phyloP scores from a whole-genome alignment of 2,113 vertebrate genomes.

The Poicephalus meyeri region DNA sequence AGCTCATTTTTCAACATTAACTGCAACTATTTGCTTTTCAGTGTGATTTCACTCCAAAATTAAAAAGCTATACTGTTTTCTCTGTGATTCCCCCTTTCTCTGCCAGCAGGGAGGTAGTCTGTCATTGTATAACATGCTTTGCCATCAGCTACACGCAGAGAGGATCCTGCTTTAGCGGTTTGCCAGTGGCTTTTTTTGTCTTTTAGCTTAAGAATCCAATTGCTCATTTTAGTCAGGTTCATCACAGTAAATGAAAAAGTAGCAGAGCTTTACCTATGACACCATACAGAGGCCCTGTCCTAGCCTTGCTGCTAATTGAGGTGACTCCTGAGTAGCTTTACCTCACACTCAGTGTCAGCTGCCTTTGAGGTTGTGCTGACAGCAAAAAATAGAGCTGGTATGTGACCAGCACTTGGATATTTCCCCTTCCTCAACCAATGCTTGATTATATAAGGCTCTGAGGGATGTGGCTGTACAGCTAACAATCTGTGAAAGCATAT shows the following conservation, averaged over 20 bases:
- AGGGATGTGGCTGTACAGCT: neutral
- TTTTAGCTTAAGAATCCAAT: neutral
- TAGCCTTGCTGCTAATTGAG: slow-evolving; percentile 4
- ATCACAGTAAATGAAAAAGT: neutral
- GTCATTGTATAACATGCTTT: neutral
- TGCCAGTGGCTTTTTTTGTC: neutral
- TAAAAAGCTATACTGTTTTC: neutral
- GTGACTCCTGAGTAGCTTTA: neutral
- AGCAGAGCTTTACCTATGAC: slow-evolving; percentile 9
- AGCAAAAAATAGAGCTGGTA: neutral
- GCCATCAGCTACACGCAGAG: neutral
- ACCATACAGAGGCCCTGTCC: neutral
- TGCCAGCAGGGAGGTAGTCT: neutral
- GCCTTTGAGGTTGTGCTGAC: slow-evolving; percentile 30
- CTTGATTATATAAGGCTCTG: neutral
- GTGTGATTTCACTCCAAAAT: neutral
- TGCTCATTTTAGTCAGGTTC: slow-evolving; percentile 31
- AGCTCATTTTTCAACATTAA: slow-evolving; percentile 25
- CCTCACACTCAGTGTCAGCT: neutral
- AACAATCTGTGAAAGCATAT: slow-evolving; percentile 41
- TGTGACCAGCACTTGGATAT: neutral
- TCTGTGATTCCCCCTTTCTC: neutral
- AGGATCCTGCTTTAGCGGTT: neutral
- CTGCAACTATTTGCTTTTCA: neutral
- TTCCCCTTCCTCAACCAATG: neutral